Percentiles rank a stretch among this genome's conserved stretches.
Conservation (phyloP, 2,113 vertebrate genomes). For the Centropus unirufus region DNA sequence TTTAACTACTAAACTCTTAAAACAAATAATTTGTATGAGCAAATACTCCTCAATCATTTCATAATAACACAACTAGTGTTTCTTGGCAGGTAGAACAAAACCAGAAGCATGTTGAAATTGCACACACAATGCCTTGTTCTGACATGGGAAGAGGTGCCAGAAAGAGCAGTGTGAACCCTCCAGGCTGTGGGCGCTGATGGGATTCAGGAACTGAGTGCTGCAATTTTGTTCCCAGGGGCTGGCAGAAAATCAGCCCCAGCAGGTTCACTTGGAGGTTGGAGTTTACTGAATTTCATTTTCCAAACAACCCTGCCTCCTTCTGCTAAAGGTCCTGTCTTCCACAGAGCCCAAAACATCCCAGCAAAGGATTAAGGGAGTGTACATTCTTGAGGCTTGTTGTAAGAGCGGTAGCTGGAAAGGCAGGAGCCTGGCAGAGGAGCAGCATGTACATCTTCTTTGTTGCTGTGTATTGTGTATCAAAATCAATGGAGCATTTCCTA, state of each 20-base stretch:
- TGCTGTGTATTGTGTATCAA: not conserved
- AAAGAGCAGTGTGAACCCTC: constrained; percentile 47
- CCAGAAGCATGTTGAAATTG: constrained; percentile 77
- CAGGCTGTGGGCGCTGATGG: constrained; percentile 44
- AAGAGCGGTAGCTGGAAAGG: not conserved
- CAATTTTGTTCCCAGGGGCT: constrained; percentile 51
- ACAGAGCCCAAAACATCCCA: not conserved
- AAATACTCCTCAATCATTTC: constrained; percentile 75
- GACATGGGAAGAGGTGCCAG: constrained; percentile 70
- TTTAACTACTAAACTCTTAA: constrained; percentile 68
- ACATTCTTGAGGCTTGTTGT: constrained; percentile 26
- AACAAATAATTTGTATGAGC: constrained; percentile 75
- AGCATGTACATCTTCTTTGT: not conserved
- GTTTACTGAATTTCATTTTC: constrained; percentile 52
- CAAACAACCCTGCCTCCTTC: constrained; percentile 34
- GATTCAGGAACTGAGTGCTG: constrained; percentile 39
- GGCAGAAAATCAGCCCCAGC: constrained; percentile 54
- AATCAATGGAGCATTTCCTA: not conserved
- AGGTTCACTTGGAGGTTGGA: constrained; percentile 62
- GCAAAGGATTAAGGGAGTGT: constrained; percentile 36
- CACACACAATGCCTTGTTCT: constrained; percentile 73
- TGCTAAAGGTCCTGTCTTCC: constrained; percentile 30
- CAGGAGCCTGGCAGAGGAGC: not conserved
- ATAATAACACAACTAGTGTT: constrained; percentile 74
- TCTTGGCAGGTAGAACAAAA: constrained; percentile 73